phyloP scores from a whole-genome alignment of 92 coral and sea anemone species.

The Epizoanthus fatuus region DNA sequence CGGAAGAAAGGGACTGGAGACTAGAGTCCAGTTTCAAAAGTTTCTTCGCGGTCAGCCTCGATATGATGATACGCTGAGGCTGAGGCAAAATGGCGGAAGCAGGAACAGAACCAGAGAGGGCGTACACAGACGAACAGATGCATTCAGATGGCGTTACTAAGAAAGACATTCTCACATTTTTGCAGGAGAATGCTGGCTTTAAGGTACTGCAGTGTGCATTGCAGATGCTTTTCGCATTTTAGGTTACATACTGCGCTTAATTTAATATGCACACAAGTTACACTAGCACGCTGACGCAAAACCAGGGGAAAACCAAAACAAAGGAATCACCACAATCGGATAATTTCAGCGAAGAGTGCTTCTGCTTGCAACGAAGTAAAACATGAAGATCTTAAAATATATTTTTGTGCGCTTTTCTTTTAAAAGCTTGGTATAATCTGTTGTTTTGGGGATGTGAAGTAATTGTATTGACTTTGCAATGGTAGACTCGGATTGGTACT shows the following conservation, averaged over 20 bases:
- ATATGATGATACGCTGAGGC: not conserved
- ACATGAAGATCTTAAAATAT: not conserved
- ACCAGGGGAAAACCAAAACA: not conserved
- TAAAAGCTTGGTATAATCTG: no score
- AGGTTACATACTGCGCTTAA: not conserved
- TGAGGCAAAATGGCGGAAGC: slow-evolving; percentile 87
- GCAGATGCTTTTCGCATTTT: not conserved
- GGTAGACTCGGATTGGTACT: no score
- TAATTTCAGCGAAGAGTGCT: not conserved
- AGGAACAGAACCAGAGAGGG: slow-evolving; percentile 69
- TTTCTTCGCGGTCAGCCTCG: slow-evolving; percentile 56
- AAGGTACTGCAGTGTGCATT: slow-evolving; percentile 69
- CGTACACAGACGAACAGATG: slow-evolving; percentile 86
- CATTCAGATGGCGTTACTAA: slow-evolving; percentile 95
- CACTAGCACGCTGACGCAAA: not conserved
- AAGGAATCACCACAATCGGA: no score
- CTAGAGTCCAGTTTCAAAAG: slow-evolving; percentile 6
- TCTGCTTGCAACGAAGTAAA: slow-evolving; percentile 8
- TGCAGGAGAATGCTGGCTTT: slow-evolving; percentile 94
- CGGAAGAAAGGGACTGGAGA: not conserved
- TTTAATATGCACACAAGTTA: not conserved
- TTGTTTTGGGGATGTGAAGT: no score
- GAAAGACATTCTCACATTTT: slow-evolving; percentile 93
- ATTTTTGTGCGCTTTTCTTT: no score
- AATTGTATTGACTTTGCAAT: no score